These are phyloP conservation scores for Alcedo atthis DNA, from an alignment of 2,797 vertebrate species.

Conservation along the genomic window DNA sequence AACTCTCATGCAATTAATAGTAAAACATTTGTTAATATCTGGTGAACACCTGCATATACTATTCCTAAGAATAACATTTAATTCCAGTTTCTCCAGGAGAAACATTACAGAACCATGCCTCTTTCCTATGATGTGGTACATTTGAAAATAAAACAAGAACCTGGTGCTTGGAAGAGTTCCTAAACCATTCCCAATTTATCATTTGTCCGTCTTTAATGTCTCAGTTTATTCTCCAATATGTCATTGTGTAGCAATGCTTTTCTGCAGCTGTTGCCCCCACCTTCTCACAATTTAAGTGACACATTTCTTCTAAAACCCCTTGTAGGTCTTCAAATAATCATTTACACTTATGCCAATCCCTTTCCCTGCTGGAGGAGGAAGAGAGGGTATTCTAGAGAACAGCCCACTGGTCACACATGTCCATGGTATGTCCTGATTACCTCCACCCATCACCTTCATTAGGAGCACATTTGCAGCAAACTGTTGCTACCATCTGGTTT, in stretches of 20 bases:
- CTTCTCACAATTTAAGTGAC: background rate
- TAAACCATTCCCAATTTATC: background rate
- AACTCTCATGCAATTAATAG: background rate
- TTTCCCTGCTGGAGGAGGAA: background rate
- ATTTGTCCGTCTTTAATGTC: background rate
- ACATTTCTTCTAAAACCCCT: background rate
- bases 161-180: background rate
- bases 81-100: conserved; percentile 16
- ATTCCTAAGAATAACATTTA: conserved; percentile 38
- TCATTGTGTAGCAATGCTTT: background rate
- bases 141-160: conserved; percentile 4
- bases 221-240: background rate
- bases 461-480: background rate
- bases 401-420: background rate
- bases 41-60: conserved; percentile 14
- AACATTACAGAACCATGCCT: background rate
- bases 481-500: background rate
- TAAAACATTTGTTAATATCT: conserved; percentile 28
- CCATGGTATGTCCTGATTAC: background rate
- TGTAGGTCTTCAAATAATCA: background rate
- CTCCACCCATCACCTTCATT: background rate
- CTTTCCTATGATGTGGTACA: conserved; percentile 7
- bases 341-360: background rate
- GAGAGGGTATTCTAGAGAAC: background rate
- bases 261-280: background rate